phyloP scores from a whole-genome alignment of 23 tunicate species.

The Trididemnum miniatum region DNA sequence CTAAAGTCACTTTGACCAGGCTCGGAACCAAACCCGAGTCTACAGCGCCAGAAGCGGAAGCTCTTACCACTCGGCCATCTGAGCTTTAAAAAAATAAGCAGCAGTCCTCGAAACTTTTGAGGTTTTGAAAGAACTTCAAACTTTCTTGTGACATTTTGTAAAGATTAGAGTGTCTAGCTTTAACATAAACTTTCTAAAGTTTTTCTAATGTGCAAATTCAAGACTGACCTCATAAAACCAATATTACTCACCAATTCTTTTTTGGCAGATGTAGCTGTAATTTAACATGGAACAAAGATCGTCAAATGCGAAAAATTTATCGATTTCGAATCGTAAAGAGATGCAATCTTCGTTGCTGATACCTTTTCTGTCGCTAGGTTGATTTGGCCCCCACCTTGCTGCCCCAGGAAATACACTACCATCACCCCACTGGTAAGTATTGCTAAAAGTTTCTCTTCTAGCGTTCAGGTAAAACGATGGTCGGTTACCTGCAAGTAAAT shows the following conservation, averaged over 20 bases:
- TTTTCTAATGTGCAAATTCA: no score
- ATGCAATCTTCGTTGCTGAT: neutral
- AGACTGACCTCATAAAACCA: no score
- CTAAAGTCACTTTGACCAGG: neutral
- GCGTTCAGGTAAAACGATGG: slow-evolving; percentile 1
- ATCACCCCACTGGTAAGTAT: neutral
- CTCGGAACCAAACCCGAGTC: neutral
- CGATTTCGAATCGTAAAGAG: neutral
- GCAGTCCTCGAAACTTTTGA: no score
- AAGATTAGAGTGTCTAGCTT: no score
- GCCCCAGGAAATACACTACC: neutral
- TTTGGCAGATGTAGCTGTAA: neutral
- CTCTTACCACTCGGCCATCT: no score
- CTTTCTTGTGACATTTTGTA: no score
- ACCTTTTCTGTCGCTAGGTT: neutral
- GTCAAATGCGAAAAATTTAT: neutral
- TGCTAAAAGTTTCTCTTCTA: neutral
- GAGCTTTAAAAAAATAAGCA: neutral
- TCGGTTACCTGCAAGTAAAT: neutral
- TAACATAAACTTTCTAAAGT: no score
- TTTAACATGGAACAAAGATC: neutral
- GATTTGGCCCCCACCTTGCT: neutral
- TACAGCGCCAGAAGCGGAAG: neutral
- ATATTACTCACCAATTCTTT: slow-evolving; percentile 1
- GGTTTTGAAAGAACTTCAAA: no score